Evolutionary conservation across 2,797 vertebrate genomes (phyloP), one percentile per base, ranked within the genome.

Genomic region (Sebastolobus alascanus): DNA sequence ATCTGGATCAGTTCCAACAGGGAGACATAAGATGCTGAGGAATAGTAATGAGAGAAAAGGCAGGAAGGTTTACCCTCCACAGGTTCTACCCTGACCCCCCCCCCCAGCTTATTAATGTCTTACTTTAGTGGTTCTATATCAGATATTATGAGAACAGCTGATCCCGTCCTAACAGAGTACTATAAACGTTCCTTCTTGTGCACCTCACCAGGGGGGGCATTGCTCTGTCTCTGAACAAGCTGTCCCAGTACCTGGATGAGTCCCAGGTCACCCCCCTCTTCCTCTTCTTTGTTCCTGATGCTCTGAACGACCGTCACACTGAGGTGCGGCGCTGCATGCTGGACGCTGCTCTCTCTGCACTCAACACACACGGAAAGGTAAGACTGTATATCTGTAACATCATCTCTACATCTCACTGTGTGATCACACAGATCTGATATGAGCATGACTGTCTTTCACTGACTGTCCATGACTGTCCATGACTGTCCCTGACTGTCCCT

Each of bases 361-460:
- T 99, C 66, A 99, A 99, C 87, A 96, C 97, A 2, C 99, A 99
- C 0, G 99, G 99, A 92, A 99, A 99, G 97, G 99, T 99, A 95
- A 74, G 22, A 54, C 1, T 54, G 6, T 20, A 43, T 5, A 5
- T 25, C 18, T 43, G 38, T 25, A 25, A 25, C 25, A 25, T 25
- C 25, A 25, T 25, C 25, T 25, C 25, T 25, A 25, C 14, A 5
- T 25, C 18, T 43, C 46, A 14, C 14, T n/a, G 11, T 6, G 12
- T n/a, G 18, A 38, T 38, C 35, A 33, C 16, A 37, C 58, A 6
- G 2, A 67, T 13, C 4, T 1, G 18, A 46, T 10, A n/a, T 38
- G 2, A 52, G 50, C 3, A 16, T 12, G 25, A 25, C 25, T 67
- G 2, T 31, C 31, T 31, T 31, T 31, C 25, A 25, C 25, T 25